phyloP scores from a whole-genome alignment of 2,888 invertebrate genomes.

The Pandemis heparana region DNA sequence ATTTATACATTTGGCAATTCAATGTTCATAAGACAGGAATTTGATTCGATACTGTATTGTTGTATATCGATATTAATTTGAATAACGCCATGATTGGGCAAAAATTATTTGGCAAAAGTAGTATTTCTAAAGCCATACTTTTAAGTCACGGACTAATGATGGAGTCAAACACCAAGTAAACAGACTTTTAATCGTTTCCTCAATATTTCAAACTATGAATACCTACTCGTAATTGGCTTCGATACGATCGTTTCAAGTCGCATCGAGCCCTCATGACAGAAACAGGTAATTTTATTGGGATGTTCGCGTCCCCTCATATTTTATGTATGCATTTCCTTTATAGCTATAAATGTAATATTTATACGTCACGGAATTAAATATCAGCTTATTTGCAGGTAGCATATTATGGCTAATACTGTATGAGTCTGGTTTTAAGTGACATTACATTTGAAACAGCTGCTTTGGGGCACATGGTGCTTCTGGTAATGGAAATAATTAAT shows the following conservation, averaged over 20 bases:
- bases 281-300: conserved; percentile 29
- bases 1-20: neutral
- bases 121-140: too few relatives aligned
- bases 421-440: neutral
- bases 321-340: conserved; percentile 32
- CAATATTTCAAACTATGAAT: neutral
- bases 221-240: neutral
- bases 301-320: conserved; percentile 23
- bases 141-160: too few relatives aligned
- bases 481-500: conserved; percentile 34
- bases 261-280: conserved; percentile 6
- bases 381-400: neutral
- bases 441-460: conserved; percentile 14
- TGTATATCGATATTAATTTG: too few relatives aligned
- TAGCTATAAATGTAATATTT: conserved; percentile 29
- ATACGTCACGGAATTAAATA: conserved; percentile 2
- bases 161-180: too few relatives aligned
- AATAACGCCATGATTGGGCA: too few relatives aligned
- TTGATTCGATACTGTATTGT: neutral
- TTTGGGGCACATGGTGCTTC: conserved; percentile 27
- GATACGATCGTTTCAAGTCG: conserved; percentile 9
- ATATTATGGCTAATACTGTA: neutral
- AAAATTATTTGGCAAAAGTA: too few relatives aligned
- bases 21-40: conserved; percentile 3
- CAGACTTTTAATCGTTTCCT: neutral